Evolutionary conservation across 1,140 invertebrate species (phyloP).

Genomic region (Drosophila biarmipes): DNA sequence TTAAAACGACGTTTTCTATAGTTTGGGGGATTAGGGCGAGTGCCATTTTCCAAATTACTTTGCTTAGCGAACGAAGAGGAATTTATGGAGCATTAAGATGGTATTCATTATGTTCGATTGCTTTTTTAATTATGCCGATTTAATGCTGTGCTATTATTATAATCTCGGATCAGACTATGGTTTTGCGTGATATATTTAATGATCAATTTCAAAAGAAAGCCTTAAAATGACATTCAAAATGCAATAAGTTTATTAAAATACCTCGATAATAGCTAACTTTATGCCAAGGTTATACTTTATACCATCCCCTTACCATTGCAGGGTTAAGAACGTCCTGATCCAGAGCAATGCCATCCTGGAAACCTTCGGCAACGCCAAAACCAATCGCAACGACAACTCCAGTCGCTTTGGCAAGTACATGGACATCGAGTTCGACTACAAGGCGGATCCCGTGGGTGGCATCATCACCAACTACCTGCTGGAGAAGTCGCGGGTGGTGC

Average conservation of each 20-base stretch:
- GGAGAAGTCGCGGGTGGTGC: constrained; percentile 97
- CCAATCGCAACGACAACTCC: constrained; percentile 98
- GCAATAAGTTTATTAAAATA: too few relatives aligned
- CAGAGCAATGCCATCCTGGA: constrained; percentile 98
- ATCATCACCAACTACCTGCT: constrained; percentile 98
- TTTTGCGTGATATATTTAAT: too few relatives aligned
- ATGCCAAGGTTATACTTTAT: too few relatives aligned
- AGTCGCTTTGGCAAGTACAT: constrained; percentile 99
- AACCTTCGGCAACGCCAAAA: constrained; percentile 99
- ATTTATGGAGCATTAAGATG: constrained; percentile 2
- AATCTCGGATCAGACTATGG: too few relatives aligned
- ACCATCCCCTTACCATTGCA: constrained; percentile 84
- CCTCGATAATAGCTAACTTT: too few relatives aligned
- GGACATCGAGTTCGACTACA: constrained; percentile 99
- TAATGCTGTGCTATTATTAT: constrained; percentile 10
- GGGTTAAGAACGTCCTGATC: constrained; percentile 98
- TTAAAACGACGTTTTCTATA: constrained; percentile 57
- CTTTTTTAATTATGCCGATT: constrained; percentile 28
- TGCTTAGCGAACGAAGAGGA: not conserved
- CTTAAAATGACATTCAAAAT: too few relatives aligned
- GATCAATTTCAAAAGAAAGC: too few relatives aligned
- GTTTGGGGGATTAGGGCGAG: constrained; percentile 27
- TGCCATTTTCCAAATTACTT: constrained; percentile 65
- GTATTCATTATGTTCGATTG: constrained; percentile 27
- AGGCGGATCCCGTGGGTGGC: constrained; percentile 98